These are phyloP conservation scores for Thamnophis sirtalis DNA, from an alignment of 2,113 vertebrate species.

Conservation along the genomic window DNA sequence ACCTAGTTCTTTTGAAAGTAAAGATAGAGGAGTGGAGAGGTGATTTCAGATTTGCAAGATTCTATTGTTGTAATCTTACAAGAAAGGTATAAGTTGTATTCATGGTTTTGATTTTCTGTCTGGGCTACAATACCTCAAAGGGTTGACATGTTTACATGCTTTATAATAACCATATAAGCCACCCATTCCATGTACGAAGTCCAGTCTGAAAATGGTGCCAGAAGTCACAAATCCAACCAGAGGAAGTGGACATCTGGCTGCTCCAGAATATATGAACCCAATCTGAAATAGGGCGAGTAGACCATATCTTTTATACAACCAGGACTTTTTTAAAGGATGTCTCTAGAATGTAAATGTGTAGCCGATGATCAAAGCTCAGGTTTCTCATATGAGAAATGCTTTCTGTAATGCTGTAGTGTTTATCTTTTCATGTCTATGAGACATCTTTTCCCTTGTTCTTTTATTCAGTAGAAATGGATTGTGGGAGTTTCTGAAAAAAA, in stretches of 20 bases:
- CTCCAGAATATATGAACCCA: not conserved
- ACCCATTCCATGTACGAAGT: not conserved
- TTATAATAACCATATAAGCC: not conserved
- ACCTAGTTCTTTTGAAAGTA: too few relatives aligned
- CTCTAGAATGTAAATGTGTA: not conserved
- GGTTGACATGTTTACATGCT: not conserved
- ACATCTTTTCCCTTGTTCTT: not conserved
- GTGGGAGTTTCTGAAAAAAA: not conserved
- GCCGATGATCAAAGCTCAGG: too few relatives aligned
- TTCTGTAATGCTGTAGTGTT: not conserved
- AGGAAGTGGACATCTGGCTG: not conserved
- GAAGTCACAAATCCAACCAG: not conserved
- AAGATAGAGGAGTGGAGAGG: too few relatives aligned
- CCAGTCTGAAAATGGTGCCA: not conserved
- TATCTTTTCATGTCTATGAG: not conserved
- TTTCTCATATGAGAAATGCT: not conserved
- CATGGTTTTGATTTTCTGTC: not conserved
- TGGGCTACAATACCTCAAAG: not conserved
- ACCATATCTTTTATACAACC: not conserved
- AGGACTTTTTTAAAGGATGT: not conserved
- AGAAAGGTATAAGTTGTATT: too few relatives aligned
- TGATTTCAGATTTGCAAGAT: too few relatives aligned
- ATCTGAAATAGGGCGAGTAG: not conserved
- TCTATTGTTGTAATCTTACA: too few relatives aligned
- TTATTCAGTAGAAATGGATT: conserved; percentile 8